These are phyloP conservation scores for Proteles cristata DNA, from an alignment of 2,113 vertebrate genomes.

Conservation along the genomic window DNA sequence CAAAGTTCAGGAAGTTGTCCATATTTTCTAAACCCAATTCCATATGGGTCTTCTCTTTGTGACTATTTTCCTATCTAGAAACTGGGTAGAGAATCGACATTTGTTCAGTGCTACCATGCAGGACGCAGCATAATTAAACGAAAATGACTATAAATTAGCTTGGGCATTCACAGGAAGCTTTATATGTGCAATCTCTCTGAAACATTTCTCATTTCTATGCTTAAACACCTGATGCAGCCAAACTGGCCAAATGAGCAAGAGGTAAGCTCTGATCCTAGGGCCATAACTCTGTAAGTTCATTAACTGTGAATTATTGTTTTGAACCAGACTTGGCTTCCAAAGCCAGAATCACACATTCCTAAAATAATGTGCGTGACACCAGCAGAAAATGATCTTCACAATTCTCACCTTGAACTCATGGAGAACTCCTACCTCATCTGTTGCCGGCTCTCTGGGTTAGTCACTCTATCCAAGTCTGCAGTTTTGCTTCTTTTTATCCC, in stretches of 20 bases:
- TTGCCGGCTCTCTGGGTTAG: constrained; percentile 76
- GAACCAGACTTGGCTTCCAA: constrained; percentile 83
- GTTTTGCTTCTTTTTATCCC: constrained; percentile 81
- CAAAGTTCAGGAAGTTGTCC: not conserved
- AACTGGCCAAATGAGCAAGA: constrained; percentile 71
- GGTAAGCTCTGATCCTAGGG: constrained; percentile 68
- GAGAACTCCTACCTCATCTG: constrained; percentile 82
- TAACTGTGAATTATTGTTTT: constrained; percentile 86
- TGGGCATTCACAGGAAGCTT: not conserved
- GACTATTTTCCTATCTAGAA: not conserved
- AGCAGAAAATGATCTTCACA: constrained; percentile 82
- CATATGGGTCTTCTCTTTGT: not conserved
- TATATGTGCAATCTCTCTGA: constrained; percentile 68
- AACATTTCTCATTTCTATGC: constrained; percentile 80
- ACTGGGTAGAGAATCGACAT: not conserved
- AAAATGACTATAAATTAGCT: not conserved
- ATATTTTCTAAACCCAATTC: not conserved
- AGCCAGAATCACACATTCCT: constrained; percentile 81
- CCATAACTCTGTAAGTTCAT: constrained; percentile 84
- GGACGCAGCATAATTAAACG: not conserved
- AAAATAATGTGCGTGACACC: constrained; percentile 85
- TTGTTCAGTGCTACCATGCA: not conserved
- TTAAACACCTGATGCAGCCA: constrained; percentile 81
- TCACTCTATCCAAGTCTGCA: constrained; percentile 63
- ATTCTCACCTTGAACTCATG: constrained; percentile 85